Evolutionary conservation across 2,888 invertebrate species (phyloP).

Genomic region (Erannis defoliaria): DNA sequence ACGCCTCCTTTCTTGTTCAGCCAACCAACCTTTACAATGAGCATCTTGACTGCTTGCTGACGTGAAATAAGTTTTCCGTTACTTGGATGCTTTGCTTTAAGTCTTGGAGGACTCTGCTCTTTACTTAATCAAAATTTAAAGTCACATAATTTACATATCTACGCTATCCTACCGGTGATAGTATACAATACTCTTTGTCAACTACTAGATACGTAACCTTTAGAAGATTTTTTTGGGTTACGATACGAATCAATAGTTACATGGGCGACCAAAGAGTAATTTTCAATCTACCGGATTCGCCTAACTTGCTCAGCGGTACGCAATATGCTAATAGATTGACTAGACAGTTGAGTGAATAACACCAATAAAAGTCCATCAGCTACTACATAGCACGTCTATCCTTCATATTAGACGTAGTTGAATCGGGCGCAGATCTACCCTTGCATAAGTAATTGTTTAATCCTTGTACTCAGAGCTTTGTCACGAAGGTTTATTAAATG

Average conservation of each 20-base stretch:
- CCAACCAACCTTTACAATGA: constrained; percentile 53
- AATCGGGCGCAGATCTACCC: constrained; percentile 12
- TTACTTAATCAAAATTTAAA: no score
- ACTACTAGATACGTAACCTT: no score
- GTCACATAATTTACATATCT: no score
- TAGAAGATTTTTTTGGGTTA: no score
- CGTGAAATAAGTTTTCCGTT: constrained; percentile 10
- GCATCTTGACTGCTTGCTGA: constrained; percentile 29
- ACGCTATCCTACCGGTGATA: no score
- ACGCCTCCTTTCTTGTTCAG: constrained; percentile 54
- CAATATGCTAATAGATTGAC: neutral
- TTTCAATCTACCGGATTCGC: no score
- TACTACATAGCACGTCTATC: neutral
- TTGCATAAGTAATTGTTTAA: constrained; percentile 13
- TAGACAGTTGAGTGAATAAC: neutral
- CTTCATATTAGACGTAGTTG: constrained; percentile 2
- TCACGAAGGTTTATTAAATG: constrained; percentile 8
- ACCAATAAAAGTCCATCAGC: neutral
- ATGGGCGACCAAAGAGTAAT: no score
- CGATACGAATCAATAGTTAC: no score
- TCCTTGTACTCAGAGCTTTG: constrained; percentile 10
- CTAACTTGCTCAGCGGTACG: neutral
- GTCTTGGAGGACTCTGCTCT: neutral
- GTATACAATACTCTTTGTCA: no score
- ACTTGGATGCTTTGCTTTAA: neutral